A percentile compares a stretch with the other conserved stretches of the same genome.
Conservation (phyloP, 2,797 vertebrate genomes). For the Euphonia xanthogaster region DNA sequence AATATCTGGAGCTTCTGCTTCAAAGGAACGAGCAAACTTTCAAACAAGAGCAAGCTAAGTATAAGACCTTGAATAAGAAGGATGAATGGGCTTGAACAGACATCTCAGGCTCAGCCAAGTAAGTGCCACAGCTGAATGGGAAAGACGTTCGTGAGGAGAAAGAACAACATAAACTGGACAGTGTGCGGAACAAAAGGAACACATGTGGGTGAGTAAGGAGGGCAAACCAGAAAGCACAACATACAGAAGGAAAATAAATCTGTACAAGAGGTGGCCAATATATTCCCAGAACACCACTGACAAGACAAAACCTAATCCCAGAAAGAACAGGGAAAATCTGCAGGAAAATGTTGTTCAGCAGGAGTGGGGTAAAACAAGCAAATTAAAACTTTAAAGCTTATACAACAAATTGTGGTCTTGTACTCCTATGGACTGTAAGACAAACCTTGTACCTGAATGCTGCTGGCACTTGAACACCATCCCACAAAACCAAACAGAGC, state of each 20-base stretch:
- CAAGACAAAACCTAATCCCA: not conserved
- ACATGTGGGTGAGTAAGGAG: not conserved
- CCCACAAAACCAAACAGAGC: not conserved
- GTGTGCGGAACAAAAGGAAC: not conserved
- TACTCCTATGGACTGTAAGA: not conserved
- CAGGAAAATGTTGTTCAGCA: not conserved
- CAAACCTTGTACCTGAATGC: not conserved
- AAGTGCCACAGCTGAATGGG: not conserved
- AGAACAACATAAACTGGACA: not conserved
- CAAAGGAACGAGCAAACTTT: not conserved
- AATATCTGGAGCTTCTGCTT: not conserved
- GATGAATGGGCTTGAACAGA: not conserved
- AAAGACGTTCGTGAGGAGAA: not conserved
- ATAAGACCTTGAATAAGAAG: not conserved
- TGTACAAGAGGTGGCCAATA: not conserved
- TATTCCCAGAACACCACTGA: not conserved
- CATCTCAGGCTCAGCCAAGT: not conserved
- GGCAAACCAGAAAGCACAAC: not conserved
- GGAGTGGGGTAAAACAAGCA: not conserved
- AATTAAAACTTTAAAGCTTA: not conserved
- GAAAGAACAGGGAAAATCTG: not conserved
- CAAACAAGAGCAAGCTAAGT: not conserved
- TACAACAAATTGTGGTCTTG: not conserved
- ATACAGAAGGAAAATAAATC: not conserved
- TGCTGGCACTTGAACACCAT: not conserved